Base-by-base conservation (phyloP, 2,113 vertebrate genomes). In the Maccullochella peelii region DNA sequence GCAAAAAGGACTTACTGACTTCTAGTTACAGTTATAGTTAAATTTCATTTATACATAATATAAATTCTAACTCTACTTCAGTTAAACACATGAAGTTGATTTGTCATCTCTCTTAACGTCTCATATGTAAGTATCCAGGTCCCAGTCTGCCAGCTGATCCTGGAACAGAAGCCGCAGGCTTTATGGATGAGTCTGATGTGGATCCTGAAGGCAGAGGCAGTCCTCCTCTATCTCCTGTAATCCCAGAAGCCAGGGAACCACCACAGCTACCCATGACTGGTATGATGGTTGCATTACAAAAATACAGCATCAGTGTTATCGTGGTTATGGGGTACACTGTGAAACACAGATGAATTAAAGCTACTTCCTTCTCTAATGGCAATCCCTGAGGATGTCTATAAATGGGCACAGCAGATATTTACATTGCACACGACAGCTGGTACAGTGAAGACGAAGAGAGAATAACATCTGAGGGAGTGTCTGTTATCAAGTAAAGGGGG, bases 391-490 rank as follows among this genome's bases (percentile, higher is more conserved):
- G 84, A 86, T 80, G 70, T 83, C 72, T 87, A 71, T 80, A 90
- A 92, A 92, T 91, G 92, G 80, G 71, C 49, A 10, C 57, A 77
- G 49, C 73, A 83, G 59, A 80, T 83, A 89, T 89, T 91, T 83
- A 81, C 59, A 84, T 74, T 84, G 72, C 72, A 72, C 65, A 77
- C 75, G 88, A 83, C 90, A 87, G 89, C 88, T 90, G 83, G 75
- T 84, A 67, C 42, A 76, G 69, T 67, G 36, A 82, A 52, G 65
- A 79, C 72, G 79, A 80, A 68, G 67, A 44, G 14, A 57, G 47
- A 83, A 44, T 16, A 44, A 40, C 55, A 70, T 87, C 69, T 78
- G 25, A 55, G 89, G 59, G 75, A 73, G 84, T 54, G 68, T 54
- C 42, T 38, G 80, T 42, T 80, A 74, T 87, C 30, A 73, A 59